A percentile compares a stretch with the other conserved stretches of the same genome.
Conservation (phyloP, 2,113 vertebrate species). For the Phalacrocorax brasilianus region DNA sequence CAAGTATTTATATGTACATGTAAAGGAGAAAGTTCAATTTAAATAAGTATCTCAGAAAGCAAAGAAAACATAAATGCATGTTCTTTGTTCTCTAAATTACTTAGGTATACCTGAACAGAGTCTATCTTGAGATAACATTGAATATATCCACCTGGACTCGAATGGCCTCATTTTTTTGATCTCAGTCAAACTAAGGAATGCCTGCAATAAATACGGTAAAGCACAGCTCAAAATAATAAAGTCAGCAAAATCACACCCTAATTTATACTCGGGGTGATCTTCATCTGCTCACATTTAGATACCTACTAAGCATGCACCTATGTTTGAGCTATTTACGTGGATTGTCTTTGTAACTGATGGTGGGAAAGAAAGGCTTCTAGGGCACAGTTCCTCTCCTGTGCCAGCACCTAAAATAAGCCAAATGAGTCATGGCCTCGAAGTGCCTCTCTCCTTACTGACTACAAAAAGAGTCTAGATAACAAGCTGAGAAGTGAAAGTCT, state of each 20-base stretch:
- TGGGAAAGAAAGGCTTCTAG: neutral
- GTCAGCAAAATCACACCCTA: neutral
- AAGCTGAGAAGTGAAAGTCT: neutral
- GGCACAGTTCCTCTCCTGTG: neutral
- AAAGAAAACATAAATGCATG: neutral
- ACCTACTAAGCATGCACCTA: neutral
- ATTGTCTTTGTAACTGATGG: neutral
- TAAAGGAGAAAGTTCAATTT: neutral
- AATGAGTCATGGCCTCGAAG: neutral
- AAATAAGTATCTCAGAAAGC: neutral
- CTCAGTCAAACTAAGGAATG: neutral
- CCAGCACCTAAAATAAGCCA: constrained; percentile 1
- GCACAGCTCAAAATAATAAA: neutral
- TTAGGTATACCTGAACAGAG: neutral
- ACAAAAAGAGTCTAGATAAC: neutral
- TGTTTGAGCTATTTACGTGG: neutral
- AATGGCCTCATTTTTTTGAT: neutral
- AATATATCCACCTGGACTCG: neutral
- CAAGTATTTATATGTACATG: neutral
- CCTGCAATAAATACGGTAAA: neutral
- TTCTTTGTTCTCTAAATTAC: neutral
- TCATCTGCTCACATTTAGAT: neutral
- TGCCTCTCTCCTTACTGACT: neutral
- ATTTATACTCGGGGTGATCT: neutral
- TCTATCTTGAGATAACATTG: neutral